These are phyloP conservation scores for Selene dorsalis DNA, from an alignment of 2,797 vertebrate genomes.

Conservation along the genomic window DNA sequence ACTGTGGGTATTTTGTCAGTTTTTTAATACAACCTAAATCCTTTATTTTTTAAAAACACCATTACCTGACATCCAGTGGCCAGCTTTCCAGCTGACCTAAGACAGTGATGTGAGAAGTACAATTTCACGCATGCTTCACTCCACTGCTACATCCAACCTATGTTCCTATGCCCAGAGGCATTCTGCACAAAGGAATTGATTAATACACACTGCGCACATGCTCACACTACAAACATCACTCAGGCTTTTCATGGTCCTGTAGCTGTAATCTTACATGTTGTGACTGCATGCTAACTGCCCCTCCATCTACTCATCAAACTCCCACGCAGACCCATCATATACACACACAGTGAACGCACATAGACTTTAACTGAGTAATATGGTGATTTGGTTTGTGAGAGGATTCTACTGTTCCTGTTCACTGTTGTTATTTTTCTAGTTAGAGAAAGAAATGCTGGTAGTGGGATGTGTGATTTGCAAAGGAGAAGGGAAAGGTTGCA, in stretches of 20 bases:
- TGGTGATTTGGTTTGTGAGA: constrained; percentile 13
- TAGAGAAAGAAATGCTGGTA: constrained; percentile 21
- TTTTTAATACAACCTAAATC: constrained; percentile 18
- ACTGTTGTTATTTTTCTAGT: constrained; percentile 46
- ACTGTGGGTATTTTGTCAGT: background rate
- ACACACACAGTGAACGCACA: constrained; percentile 13
- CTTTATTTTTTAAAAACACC: constrained; percentile 38
- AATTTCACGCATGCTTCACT: constrained; percentile 73
- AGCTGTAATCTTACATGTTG: constrained; percentile 58
- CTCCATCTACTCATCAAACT: constrained; percentile 64
- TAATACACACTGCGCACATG: constrained; percentile 45
- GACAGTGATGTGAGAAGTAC: constrained; percentile 67
- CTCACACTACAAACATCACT: constrained; percentile 37
- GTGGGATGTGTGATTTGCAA: constrained; percentile 30
- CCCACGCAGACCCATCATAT: constrained; percentile 61
- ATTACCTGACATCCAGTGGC: constrained; percentile 9
- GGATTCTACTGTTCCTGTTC: constrained; percentile 24
- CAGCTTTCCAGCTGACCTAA: constrained; percentile 52
- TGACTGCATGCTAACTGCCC: constrained; percentile 66
- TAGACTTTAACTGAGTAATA: constrained; percentile 24
- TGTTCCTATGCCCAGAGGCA: constrained; percentile 63
- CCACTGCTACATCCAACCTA: constrained; percentile 49
- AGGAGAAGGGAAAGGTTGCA: constrained; percentile 18
- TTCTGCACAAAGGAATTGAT: constrained; percentile 58
- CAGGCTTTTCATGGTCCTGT: constrained; percentile 43